Evolutionary conservation across 2,888 invertebrate species (phyloP).

Genomic region (Caenorhabditis sulstoni): DNA sequence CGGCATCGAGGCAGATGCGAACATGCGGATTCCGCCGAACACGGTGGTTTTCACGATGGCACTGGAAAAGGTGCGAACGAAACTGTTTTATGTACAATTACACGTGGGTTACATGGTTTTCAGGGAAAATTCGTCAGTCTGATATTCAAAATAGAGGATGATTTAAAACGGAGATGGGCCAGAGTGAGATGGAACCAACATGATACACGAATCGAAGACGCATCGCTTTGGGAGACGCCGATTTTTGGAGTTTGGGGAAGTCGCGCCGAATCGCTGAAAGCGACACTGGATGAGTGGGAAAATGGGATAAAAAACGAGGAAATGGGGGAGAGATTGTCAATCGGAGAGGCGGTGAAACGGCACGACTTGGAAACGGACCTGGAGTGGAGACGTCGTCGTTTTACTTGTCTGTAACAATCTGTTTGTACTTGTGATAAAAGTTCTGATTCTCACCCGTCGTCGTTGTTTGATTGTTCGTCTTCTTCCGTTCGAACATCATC

Average conservation of each 20-base stretch:
- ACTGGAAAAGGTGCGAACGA: constrained; percentile 26
- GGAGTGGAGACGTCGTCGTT: constrained; percentile 19
- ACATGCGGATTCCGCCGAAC: constrained; percentile 22
- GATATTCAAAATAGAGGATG: constrained; percentile 53
- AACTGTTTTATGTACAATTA: constrained; percentile 34
- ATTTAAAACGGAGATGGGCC: constrained; percentile 62
- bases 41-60: constrained; percentile 51
- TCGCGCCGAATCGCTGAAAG: constrained; percentile 33
- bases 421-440: constrained; percentile 2
- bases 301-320: constrained; percentile 24
- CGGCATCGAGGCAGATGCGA: constrained; percentile 23
- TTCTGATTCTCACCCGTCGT: neutral
- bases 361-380: constrained; percentile 44
- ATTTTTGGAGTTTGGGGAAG: constrained; percentile 37
- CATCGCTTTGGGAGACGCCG: constrained; percentile 52
- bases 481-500: constrained; percentile 54
- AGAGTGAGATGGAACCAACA: constrained; percentile 56
- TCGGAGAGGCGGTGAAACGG: constrained; percentile 27
- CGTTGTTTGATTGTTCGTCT: constrained; percentile 1
- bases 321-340: constrained; percentile 22
- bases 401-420: constrained; percentile 24
- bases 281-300: constrained; percentile 32
- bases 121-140: constrained; percentile 56
- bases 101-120: constrained; percentile 2
- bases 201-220: constrained; percentile 38